Conservation (phyloP, 2,797 vertebrate species). For the Myioborus miniatus region DNA sequence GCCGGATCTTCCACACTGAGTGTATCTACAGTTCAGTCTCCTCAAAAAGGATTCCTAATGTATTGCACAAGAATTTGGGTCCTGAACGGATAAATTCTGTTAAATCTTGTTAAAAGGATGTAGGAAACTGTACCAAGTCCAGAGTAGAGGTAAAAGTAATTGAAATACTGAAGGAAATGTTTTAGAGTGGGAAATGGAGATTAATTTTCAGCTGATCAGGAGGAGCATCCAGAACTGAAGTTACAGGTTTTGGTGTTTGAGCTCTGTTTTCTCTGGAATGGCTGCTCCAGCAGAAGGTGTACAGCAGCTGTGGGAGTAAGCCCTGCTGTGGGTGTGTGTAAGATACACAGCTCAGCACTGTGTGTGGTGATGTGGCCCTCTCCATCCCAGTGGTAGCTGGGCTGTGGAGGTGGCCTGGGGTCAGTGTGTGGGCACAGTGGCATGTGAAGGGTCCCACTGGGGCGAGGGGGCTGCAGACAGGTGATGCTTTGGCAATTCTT, state of each 20-base stretch:
- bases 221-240: background rate
- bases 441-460: background rate
- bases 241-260: background rate
- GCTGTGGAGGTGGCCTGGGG: background rate
- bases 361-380: background rate
- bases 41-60: background rate
- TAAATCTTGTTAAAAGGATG: background rate
- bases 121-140: background rate
- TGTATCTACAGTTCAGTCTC: background rate
- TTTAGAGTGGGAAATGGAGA: background rate
- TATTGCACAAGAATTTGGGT: background rate
- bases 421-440: background rate
- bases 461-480: background rate
- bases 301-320: accelerated
- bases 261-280: background rate
- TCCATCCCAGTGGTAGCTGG: background rate
- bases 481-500: constrained; percentile 51
- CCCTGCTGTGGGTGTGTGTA: accelerated
- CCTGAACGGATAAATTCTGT: background rate
- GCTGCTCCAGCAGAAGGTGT: accelerated
- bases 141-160: background rate
- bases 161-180: background rate
- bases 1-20: background rate
- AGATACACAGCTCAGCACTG: background rate
- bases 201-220: background rate